Evolutionary conservation across 1,140 invertebrate genomes (phyloP), one percentile per base, ranked within the genome.

Genomic region (Chrysoperla carnea): DNA sequence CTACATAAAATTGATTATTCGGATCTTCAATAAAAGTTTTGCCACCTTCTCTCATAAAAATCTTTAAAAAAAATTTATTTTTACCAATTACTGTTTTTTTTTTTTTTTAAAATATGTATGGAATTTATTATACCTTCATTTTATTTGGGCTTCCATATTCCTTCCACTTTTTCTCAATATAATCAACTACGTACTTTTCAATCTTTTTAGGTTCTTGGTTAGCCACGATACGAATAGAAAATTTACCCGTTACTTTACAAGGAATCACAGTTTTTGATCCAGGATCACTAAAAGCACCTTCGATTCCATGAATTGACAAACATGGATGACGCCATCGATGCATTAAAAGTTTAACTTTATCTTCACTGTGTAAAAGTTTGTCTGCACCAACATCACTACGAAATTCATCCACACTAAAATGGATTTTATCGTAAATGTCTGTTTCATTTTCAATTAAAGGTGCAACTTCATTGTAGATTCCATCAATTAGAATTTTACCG

Each of bases 241-340:
- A 97, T 62, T 98, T 98, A 28, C 93, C 93, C 54, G 79, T 83
- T 0, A 97, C 92, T 63, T 92, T 94, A 33, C 76, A 68, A 1
- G 93, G 93, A 52, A 98, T 97, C 0, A 97, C 92, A 44, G 92
- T 96, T 59, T 99, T 99, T 27, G 78, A 75, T 37, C 94, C 94
- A 12, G 81, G 67, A 48, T 90, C 91, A 61, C 76, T 80, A 54
- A 95, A 96, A 9, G 93, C 93, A 39, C 92, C 90, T 72, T 82
- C 73, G 46, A 61, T 56, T 39, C 91, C 91, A 62, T 96, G 92
- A 14, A 96, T 63, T 2, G 90, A 95, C 0, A 96, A 63, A 43
- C 78, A 83, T 14, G 91, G 91, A 55, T 80, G 83, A 33, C 91
- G 70, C 90, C 90, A 97, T 38, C 91, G 72, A 55, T 85, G 79